Evolutionary conservation across 2,888 invertebrate genomes (phyloP).

Genomic region (Dilophus febrilis): DNA sequence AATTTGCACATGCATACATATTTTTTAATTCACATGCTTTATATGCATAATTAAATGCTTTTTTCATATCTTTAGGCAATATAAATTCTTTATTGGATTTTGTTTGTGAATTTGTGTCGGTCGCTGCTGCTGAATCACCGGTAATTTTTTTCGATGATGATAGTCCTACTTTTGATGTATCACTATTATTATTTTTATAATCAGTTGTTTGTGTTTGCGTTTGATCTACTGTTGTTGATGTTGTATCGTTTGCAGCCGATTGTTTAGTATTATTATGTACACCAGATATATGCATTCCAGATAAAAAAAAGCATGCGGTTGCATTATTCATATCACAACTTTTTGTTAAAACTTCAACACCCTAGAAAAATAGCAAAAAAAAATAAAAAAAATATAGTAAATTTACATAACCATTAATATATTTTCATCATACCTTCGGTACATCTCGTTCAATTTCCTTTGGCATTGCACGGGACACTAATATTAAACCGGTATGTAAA

Average conservation of each 20-base stretch:
- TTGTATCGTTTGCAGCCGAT: slow-evolving; percentile 23
- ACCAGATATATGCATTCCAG: slow-evolving; percentile 62
- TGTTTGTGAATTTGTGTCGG: slow-evolving; percentile 11
- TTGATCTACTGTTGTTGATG: slow-evolving; percentile 17
- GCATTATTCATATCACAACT: slow-evolving; percentile 42
- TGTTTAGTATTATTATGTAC: slow-evolving; percentile 40
- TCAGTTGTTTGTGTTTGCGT: not conserved
- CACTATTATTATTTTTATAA: too few relatives aligned
- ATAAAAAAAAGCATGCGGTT: slow-evolving; percentile 63
- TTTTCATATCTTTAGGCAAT: slow-evolving; percentile 47
- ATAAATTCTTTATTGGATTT: slow-evolving; percentile 33
- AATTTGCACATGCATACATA: slow-evolving; percentile 76
- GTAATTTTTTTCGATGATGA: not conserved
- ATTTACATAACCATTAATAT: slow-evolving; percentile 2
- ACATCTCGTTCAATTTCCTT: slow-evolving; percentile 38
- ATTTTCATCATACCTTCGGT: slow-evolving; percentile 31
- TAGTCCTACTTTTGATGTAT: slow-evolving; percentile 1
- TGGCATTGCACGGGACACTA: slow-evolving; percentile 39
- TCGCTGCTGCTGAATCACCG: slow-evolving; percentile 1
- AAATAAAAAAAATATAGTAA: too few relatives aligned
- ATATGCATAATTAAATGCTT: slow-evolving; percentile 60
- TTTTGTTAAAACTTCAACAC: slow-evolving; percentile 41
- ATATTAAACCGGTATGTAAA: slow-evolving; percentile 53
- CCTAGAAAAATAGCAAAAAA: slow-evolving; percentile 21
- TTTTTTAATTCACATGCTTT: slow-evolving; percentile 73